Evolutionary conservation across 2,797 vertebrate species (phyloP).

Genomic region (Microctenopoma lineatum): DNA sequence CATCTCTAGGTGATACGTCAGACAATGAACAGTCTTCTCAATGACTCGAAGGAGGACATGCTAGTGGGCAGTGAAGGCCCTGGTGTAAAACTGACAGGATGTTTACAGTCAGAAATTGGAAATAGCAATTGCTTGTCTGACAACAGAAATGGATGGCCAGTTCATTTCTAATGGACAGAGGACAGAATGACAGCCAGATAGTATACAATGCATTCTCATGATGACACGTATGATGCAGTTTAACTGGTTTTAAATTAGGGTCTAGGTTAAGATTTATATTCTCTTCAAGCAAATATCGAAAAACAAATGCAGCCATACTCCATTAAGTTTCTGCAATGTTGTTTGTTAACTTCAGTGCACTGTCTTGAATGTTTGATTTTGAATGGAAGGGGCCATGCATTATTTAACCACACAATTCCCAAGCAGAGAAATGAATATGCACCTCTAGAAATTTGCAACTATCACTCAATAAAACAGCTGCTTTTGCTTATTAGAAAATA

Average conservation of each 20-base stretch:
- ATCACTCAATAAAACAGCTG: neutral
- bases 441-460: neutral
- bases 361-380: no score
- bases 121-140: constrained; percentile 27
- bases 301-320: neutral
- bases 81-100: constrained; percentile 4
- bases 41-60: constrained; percentile 10
- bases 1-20: constrained; percentile 13
- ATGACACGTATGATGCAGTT: neutral
- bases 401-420: neutral
- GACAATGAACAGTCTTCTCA: neutral
- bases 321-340: neutral
- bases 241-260: neutral
- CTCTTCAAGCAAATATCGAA: neutral
- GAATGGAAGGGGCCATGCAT: no score
- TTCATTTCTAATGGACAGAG: constrained; percentile 29
- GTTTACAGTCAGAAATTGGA: constrained; percentile 32
- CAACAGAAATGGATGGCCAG: constrained; percentile 1
- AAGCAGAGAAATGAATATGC: no score
- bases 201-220: neutral
- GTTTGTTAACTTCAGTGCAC: neutral
- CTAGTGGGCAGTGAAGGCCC: constrained; percentile 11
- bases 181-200: neutral
- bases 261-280: neutral
- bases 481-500: neutral